Evolutionary conservation across 2,888 invertebrate genomes (phyloP), one percentile per base, ranked within the genome.

Genomic region (Lepidonotus clava): DNA sequence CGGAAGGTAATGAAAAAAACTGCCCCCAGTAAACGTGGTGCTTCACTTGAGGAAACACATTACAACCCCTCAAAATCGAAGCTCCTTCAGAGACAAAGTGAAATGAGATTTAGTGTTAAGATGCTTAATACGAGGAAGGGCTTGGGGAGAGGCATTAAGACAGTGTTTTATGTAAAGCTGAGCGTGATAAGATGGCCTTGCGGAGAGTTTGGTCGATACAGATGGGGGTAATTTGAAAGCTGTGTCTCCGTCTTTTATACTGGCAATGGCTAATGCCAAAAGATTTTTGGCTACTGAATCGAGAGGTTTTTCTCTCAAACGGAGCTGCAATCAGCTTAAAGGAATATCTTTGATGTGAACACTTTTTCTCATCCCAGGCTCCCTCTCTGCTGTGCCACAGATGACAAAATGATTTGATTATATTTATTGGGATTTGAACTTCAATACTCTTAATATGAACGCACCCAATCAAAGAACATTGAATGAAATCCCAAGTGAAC

Each of bases 71-170:
- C 21, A 34, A 76, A 40, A 76, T 76, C 76, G 76, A 76, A 36
- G 38, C 34, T 46, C 46, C 80, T 32, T 28, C 41, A 28, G 80
- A 32, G 51, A 80, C 80, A 80, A 80, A 80, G 80, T 80, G 80
- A 80, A 80, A 80, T 46, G 34, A 46, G 80, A 80, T 80, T 80
- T 46, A 46, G 80, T 32, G 51, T 80, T 80, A 80, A 80, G 80
- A 41, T 46, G 41, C 80, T 80, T 80, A 80, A 80, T 80, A 80
- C 51, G 80, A 28, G 38, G 76, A 76, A 36, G 38, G 40, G n/a
- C 76, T 76, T 76, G 38, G 76, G 40, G 76, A 76, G 76, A 40
- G 80, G 80, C 80, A 80, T 46, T 80, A 46, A 80, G 80, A 32
- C 46, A 41, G 51, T 80, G 51, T 80, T 80, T 80, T 80, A 32